Conservation (phyloP, 35 echinoderm and acorn worm species). For the Hemicentrotus pulcherrimus region DNA sequence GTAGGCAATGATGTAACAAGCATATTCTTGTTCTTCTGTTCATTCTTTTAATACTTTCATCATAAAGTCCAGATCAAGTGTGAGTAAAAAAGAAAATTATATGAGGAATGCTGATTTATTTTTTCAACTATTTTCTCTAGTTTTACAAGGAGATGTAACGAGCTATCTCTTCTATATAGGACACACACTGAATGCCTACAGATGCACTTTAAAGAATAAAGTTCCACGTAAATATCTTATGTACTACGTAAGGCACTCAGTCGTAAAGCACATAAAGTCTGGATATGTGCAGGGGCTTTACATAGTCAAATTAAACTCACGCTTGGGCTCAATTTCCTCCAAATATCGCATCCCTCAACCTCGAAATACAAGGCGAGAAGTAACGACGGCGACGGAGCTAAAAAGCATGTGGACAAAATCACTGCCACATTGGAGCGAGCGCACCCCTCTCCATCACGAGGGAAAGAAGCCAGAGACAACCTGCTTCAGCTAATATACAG, state of each 20-base stretch:
- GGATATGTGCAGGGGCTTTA: neutral
- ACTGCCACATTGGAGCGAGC: neutral
- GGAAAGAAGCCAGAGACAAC: neutral
- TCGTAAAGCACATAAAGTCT: neutral
- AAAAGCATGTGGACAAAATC: neutral
- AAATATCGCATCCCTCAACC: neutral
- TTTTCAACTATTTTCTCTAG: neutral
- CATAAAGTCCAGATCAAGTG: neutral
- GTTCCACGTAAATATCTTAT: neutral
- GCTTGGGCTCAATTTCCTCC: neutral
- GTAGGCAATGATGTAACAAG: no score
- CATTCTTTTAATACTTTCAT: neutral
- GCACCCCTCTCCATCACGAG: neutral
- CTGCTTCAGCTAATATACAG: neutral
- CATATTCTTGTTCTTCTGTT: no score
- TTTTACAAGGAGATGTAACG: neutral
- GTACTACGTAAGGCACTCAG: neutral
- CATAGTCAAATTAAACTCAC: neutral
- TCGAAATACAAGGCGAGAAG: neutral
- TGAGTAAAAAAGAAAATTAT: neutral
- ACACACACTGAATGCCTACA: neutral
- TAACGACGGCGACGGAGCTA: neutral
- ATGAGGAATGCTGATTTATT: neutral
- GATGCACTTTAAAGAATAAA: neutral
- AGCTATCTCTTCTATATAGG: neutral